Conservation (phyloP, 2,113 vertebrate genomes). For the Ptychochromis oligacanthus region DNA sequence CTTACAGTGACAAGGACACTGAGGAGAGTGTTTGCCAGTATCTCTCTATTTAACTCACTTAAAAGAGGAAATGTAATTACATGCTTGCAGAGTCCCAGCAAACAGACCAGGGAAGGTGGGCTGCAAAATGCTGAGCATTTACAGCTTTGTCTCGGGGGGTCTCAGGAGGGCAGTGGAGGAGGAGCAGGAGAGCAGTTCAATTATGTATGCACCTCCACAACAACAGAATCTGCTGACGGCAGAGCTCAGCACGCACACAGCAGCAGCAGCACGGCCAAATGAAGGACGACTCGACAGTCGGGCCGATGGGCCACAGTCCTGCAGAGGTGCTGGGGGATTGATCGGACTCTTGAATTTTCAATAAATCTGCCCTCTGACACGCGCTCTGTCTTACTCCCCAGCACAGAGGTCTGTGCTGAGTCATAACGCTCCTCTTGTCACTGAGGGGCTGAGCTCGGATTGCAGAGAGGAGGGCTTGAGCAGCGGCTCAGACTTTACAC, state of each 20-base stretch:
- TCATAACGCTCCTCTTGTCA: slow-evolving; percentile 49
- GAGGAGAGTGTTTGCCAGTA: not conserved
- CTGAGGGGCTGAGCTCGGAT: not conserved
- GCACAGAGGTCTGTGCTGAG: slow-evolving; percentile 32
- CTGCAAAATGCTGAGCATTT: slow-evolving; percentile 58
- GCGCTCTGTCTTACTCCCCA: slow-evolving; percentile 10
- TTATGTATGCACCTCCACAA: slow-evolving; percentile 69
- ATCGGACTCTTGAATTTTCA: slow-evolving; percentile 47
- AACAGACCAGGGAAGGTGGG: slow-evolving; percentile 14
- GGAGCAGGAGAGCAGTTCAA: slow-evolving; percentile 44
- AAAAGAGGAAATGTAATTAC: slow-evolving; percentile 48
- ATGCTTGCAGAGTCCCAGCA: not conserved
- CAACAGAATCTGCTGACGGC: slow-evolving; percentile 71
- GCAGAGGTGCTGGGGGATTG: slow-evolving; percentile 23
- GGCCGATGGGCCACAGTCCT: not conserved
- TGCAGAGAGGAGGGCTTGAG: not conserved
- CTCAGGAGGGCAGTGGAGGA: slow-evolving; percentile 32
- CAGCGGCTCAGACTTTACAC: not conserved
- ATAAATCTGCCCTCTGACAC: slow-evolving; percentile 57
- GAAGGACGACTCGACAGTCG: slow-evolving; percentile 43
- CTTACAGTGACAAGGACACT: slow-evolving; percentile 7
- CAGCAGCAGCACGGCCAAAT: slow-evolving; percentile 17
- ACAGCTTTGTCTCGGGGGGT: slow-evolving; percentile 42
- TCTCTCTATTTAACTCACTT: slow-evolving; percentile 29
- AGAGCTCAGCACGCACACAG: slow-evolving; percentile 39